A percentile compares a stretch with the other conserved stretches of the same genome.
These are phyloP conservation scores for Crossocerus cetratus DNA, from an alignment of 2,888 invertebrate genomes.

Conservation along the genomic window DNA sequence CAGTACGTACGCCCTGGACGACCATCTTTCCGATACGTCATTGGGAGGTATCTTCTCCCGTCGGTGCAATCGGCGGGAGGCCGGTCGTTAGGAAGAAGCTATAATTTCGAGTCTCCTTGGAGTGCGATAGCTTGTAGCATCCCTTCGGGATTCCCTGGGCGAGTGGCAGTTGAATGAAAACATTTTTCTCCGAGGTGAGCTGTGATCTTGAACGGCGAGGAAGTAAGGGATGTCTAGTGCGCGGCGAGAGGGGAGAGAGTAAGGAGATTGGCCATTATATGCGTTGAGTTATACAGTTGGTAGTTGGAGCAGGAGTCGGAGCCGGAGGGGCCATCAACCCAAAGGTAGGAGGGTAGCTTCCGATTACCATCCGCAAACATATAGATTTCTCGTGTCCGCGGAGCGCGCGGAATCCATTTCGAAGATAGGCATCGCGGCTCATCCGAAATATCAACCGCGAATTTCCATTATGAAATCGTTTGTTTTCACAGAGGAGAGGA, in stretches of 20 bases:
- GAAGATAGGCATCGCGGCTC: slow-evolving; percentile 4
- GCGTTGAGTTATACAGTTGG: too few species aligned
- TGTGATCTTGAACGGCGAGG: too few species aligned
- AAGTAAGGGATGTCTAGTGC: not conserved
- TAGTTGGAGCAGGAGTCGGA: too few species aligned
- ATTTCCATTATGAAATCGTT: slow-evolving; percentile 60
- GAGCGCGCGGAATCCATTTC: slow-evolving; percentile 3
- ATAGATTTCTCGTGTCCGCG: not conserved
- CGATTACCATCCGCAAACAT: not conserved
- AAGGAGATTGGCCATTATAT: too few species aligned
- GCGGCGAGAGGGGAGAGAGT: not conserved
- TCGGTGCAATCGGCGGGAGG: slow-evolving; percentile 12
- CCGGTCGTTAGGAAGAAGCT: slow-evolving; percentile 29
- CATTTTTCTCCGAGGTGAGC: too few species aligned
- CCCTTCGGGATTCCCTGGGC: not conserved
- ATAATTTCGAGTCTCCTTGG: slow-evolving; percentile 49
- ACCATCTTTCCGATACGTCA: slow-evolving; percentile 27
- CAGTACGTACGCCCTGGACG: slow-evolving; percentile 12
- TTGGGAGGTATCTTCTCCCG: slow-evolving; percentile 9
- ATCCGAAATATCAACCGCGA: slow-evolving; percentile 51
- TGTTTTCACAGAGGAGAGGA: slow-evolving; percentile 36
- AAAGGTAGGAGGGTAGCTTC: not conserved
- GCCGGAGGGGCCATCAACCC: too few species aligned
- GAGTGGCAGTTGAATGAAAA: too few species aligned
- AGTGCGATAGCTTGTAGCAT: slow-evolving; percentile 28